phyloP scores from a whole-genome alignment of 2,797 vertebrate species.

The Squalus acanthias region DNA sequence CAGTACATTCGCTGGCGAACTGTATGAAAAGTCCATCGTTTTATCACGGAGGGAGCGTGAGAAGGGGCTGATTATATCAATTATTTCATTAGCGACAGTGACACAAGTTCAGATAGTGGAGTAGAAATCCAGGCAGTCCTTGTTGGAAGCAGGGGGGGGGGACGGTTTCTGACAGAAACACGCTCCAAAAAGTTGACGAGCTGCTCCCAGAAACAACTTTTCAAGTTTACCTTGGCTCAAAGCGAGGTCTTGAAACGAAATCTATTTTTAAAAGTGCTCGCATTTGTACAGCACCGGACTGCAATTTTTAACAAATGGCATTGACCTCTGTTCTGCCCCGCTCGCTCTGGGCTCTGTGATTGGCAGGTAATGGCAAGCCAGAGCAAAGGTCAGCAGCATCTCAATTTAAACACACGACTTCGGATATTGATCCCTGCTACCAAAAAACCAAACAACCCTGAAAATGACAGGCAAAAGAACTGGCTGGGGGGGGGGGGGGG shows the following conservation, averaged over 20 bases:
- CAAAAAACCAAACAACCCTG: background rate
- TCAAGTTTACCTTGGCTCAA: background rate
- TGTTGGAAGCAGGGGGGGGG: background rate
- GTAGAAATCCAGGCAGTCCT: background rate
- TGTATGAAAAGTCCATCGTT: background rate
- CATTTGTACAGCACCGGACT: background rate
- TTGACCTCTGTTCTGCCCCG: background rate
- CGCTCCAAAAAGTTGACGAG: background rate
- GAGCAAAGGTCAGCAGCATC: background rate
- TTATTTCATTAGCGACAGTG: background rate
- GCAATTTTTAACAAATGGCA: slow-evolving; percentile 6
- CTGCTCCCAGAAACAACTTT: background rate
- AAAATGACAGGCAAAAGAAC: background rate
- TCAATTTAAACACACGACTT: background rate
- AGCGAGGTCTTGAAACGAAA: background rate
- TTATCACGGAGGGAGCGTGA: background rate
- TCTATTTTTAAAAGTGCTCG: background rate
- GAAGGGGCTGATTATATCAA: slow-evolving; percentile 22
- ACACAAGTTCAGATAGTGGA: background rate
- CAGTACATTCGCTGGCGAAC: background rate
- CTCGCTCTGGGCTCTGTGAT: background rate
- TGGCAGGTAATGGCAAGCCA: slow-evolving; percentile 4
- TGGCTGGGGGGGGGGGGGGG: too few species aligned
- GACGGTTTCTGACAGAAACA: background rate
- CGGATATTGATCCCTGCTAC: background rate